phyloP scores from a whole-genome alignment of 2,797 vertebrate species.

The Erpetoichthys calabaricus region DNA sequence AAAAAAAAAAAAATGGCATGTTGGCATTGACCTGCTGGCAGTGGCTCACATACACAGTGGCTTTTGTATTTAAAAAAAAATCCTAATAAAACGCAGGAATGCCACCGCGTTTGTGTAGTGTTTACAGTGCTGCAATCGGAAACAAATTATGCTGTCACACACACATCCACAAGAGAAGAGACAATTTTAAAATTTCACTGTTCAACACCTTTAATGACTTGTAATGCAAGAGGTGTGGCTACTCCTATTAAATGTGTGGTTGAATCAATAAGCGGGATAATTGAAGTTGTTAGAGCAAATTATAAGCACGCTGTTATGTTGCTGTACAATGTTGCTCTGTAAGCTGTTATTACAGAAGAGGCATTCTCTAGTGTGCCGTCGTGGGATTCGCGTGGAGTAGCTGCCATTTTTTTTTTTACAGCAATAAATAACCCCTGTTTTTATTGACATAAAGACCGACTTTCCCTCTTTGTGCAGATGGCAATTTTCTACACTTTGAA shows the following conservation, averaged over 20 bases:
- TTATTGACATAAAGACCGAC: constrained; percentile 86
- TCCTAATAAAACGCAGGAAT: constrained; percentile 39
- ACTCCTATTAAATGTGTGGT: constrained; percentile 94
- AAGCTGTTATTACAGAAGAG: constrained; percentile 89
- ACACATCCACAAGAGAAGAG: constrained; percentile 78
- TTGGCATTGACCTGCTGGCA: too few species aligned
- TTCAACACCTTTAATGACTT: constrained; percentile 95
- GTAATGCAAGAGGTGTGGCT: constrained; percentile 92
- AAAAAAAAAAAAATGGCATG: background rate
- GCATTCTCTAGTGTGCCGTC: constrained; percentile 73
- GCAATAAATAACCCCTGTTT: constrained; percentile 80
- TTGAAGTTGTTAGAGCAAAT: constrained; percentile 99
- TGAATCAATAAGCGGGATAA: constrained; percentile 98
- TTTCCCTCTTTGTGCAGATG: constrained; percentile 84
- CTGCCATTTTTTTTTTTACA: constrained; percentile 64
- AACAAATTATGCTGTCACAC: constrained; percentile 91
- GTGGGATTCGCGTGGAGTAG: constrained; percentile 67
- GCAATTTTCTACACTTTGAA: constrained; percentile 66
- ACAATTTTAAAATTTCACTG: constrained; percentile 93
- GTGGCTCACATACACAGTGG: constrained; percentile 32
- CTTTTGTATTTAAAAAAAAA: constrained; percentile 49
- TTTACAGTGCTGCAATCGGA: constrained; percentile 82
- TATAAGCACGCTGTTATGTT: constrained; percentile 94
- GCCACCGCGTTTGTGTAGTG: constrained; percentile 75
- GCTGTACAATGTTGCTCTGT: constrained; percentile 85